phyloP scores from a whole-genome alignment of 2,113 vertebrate genomes.

The Dipodomys spectabilis region DNA sequence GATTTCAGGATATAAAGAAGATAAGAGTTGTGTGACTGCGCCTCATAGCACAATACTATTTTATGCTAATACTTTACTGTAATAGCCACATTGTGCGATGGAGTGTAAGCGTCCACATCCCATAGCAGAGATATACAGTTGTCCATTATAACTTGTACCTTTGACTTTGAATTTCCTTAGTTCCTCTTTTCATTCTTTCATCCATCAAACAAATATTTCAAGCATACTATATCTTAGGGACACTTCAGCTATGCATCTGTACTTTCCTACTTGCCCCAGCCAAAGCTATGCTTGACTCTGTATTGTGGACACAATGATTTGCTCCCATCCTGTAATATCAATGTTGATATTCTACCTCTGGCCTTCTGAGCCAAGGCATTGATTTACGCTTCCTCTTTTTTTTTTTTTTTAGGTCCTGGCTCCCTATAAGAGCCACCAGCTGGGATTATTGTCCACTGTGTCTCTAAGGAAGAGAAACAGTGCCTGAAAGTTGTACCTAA shows the following conservation, averaged over 20 bases:
- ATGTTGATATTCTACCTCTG: neutral
- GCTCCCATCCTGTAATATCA: neutral
- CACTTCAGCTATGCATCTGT: neutral
- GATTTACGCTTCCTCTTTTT: neutral
- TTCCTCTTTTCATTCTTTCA: neutral
- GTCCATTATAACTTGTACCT: neutral
- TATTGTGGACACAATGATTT: neutral
- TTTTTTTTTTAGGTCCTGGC: neutral
- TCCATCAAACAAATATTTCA: neutral
- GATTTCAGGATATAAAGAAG: slow-evolving; percentile 1
- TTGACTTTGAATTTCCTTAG: neutral
- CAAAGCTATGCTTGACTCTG: neutral
- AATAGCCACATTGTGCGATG: neutral
- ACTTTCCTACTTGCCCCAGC: neutral
- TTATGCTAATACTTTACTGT: neutral
- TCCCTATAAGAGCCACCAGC: neutral
- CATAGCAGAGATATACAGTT: neutral
- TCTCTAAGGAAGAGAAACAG: neutral
- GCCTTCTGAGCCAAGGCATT: neutral
- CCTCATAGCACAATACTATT: neutral
- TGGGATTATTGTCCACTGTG: neutral
- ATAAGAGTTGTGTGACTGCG: neutral
- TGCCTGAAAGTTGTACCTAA: neutral
- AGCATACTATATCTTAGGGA: neutral
- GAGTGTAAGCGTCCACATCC: neutral